A percentile compares a stretch with the other conserved stretches of the same genome.
Conservation (phyloP, 2,797 vertebrate species). For the Mormyrus hasselquistii region DNA sequence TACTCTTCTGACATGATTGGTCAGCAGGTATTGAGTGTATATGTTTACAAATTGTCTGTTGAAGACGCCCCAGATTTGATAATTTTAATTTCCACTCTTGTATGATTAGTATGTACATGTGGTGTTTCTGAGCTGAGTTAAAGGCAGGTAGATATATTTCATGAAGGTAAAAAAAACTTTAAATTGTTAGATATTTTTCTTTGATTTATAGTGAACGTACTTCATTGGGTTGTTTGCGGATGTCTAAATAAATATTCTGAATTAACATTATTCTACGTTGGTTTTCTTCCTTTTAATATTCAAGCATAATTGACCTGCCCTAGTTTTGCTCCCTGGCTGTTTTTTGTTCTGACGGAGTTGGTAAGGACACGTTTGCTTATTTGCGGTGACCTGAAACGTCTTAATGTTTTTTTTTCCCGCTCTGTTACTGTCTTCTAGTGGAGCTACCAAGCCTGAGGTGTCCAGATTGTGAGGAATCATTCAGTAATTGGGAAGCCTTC, state of each 20-base stretch:
- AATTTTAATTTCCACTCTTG: background rate
- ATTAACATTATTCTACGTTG: background rate
- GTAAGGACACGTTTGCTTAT: background rate
- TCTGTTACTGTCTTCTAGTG: constrained; percentile 35
- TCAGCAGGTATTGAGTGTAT: background rate
- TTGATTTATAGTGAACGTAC: background rate
- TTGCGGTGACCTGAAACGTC: background rate
- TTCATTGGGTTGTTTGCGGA: background rate
- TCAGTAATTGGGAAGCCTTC: constrained; percentile 33
- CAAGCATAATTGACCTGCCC: background rate
- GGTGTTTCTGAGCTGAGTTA: background rate
- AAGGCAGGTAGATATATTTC: background rate
- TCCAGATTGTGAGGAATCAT: constrained; percentile 48
- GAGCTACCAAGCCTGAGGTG: constrained; percentile 34
- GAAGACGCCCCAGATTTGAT: background rate
- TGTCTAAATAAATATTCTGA: constrained; percentile 11
- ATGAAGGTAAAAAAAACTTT: background rate
- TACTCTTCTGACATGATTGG: background rate
- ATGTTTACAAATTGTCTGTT: background rate
- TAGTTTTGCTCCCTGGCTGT: background rate
- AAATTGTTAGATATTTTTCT: background rate
- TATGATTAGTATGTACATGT: background rate
- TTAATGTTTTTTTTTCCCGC: background rate
- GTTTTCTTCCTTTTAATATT: constrained; percentile 1
- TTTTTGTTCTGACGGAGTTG: background rate